Evolutionary conservation across 2,888 invertebrate genomes (phyloP).

Genomic region (Scaptomyza tumidula): DNA sequence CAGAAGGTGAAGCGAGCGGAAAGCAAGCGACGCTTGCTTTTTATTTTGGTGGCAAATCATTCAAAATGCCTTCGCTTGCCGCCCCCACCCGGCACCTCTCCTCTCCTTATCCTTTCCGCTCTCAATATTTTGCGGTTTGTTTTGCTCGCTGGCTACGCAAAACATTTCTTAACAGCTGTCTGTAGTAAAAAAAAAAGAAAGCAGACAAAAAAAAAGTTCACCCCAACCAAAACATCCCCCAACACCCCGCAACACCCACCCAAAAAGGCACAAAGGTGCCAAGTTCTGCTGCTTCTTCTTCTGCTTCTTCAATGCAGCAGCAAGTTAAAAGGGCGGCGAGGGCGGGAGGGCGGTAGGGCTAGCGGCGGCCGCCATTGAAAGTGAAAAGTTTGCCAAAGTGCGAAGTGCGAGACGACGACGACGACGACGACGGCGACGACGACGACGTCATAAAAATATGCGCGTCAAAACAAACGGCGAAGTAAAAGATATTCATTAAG

Average conservation of each 20-base stretch:
- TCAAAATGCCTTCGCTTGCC: slow-evolving; percentile 19
- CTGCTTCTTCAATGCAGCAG: slow-evolving; percentile 31
- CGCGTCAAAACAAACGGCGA: slow-evolving; percentile 70
- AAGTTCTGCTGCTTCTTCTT: slow-evolving; percentile 48
- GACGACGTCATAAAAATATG: slow-evolving; percentile 50
- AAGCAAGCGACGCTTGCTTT: neutral
- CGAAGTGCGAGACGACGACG: slow-evolving; percentile 45
- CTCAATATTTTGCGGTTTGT: slow-evolving; percentile 69
- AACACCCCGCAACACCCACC: slow-evolving; percentile 1
- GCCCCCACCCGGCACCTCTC: too few relatives aligned
- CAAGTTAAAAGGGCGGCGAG: neutral
- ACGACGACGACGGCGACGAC: slow-evolving; percentile 12
- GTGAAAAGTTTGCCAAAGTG: slow-evolving; percentile 77
- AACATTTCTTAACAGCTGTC: slow-evolving; percentile 34
- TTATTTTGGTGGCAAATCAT: slow-evolving; percentile 41
- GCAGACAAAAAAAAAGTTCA: slow-evolving; percentile 1
- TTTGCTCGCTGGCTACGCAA: slow-evolving; percentile 71
- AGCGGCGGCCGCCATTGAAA: slow-evolving; percentile 51
- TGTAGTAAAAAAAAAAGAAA: neutral
- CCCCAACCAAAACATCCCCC: neutral
- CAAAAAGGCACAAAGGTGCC: slow-evolving; percentile 62
- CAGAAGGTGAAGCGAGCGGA: neutral
- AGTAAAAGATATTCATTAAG: slow-evolving; percentile 68
- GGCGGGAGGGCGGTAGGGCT: neutral
- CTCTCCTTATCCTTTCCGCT: neutral